phyloP scores from a whole-genome alignment of 2,797 vertebrate genomes.

The Alosa sapidissima region DNA sequence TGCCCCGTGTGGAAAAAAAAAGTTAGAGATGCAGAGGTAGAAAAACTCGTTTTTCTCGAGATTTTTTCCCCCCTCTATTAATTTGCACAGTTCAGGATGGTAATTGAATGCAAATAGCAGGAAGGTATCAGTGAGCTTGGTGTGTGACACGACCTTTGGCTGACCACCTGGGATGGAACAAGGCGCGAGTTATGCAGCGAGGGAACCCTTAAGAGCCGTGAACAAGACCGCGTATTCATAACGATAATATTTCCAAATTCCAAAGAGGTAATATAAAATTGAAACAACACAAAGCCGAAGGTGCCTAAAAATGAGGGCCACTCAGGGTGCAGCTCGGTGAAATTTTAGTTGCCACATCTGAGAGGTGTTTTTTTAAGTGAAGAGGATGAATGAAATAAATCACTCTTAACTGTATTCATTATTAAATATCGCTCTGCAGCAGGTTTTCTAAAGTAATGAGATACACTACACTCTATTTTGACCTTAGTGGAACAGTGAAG shows the following conservation, averaged over 20 bases:
- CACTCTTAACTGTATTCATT: constrained; percentile 8
- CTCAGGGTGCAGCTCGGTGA: constrained; percentile 42
- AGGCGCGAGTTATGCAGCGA: constrained; percentile 65
- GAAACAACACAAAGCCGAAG: constrained; percentile 51
- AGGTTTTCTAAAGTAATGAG: constrained; percentile 11
- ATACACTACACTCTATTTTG: neutral
- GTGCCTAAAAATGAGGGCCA: constrained; percentile 44
- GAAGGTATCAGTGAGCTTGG: constrained; percentile 55
- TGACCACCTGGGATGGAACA: constrained; percentile 68
- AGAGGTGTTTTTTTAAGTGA: constrained; percentile 31
- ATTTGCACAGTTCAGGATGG: constrained; percentile 58
- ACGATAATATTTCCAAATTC: constrained; percentile 62
- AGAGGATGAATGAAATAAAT: neutral
- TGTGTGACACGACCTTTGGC: constrained; percentile 64
- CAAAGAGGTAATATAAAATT: constrained; percentile 48
- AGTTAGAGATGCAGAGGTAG: constrained; percentile 34
- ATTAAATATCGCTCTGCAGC: neutral
- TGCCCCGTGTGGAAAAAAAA: constrained; percentile 61
- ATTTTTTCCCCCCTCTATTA: constrained; percentile 31
- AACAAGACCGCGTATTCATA: constrained; percentile 63
- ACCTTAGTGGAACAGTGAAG: neutral
- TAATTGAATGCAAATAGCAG: constrained; percentile 62
- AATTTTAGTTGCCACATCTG: constrained; percentile 39
- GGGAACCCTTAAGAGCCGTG: constrained; percentile 38
- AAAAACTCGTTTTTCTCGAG: constrained; percentile 49